phyloP scores from a whole-genome alignment of 2,113 vertebrate genomes.

The Elanoides forficatus region DNA sequence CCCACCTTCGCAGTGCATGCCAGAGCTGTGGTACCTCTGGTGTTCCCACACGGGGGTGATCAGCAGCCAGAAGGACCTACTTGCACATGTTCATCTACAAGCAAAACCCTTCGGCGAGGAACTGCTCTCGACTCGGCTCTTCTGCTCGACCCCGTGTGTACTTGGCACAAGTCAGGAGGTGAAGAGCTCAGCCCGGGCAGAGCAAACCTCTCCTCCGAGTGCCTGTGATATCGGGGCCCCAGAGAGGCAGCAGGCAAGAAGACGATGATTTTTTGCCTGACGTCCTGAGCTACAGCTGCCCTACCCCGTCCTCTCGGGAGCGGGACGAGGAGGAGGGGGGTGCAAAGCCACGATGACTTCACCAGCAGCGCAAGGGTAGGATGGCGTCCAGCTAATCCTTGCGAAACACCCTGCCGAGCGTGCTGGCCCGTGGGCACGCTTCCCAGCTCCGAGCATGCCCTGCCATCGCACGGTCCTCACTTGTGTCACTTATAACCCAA shows the following conservation, averaged over 20 bases:
- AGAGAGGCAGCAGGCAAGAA: not conserved
- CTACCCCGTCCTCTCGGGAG: not conserved
- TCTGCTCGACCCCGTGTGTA: not conserved
- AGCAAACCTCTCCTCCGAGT: not conserved
- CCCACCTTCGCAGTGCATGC: fast-evolving
- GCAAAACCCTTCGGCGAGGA: not conserved
- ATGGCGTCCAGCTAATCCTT: not conserved
- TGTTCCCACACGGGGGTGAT: fast-evolving
- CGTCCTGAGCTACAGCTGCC: not conserved
- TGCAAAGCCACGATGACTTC: not conserved
- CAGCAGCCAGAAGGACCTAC: not conserved
- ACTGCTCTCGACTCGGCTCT: not conserved
- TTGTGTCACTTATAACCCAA: not conserved
- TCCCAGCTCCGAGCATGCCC: not conserved
- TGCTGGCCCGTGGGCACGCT: not conserved
- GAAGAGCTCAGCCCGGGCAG: not conserved
- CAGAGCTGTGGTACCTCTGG: not conserved
- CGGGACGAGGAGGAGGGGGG: not conserved
- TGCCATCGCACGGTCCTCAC: fast-evolving
- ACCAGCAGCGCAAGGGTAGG: not conserved
- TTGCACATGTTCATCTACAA: not conserved
- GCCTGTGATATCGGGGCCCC: not conserved
- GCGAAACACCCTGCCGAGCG: not conserved
- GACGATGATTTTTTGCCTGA: not conserved
- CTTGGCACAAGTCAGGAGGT: not conserved